A percentile compares a stretch with the other conserved stretches of the same genome.
Conservation (phyloP, 2,888 invertebrate genomes). For the Pheosia gnoma region DNA sequence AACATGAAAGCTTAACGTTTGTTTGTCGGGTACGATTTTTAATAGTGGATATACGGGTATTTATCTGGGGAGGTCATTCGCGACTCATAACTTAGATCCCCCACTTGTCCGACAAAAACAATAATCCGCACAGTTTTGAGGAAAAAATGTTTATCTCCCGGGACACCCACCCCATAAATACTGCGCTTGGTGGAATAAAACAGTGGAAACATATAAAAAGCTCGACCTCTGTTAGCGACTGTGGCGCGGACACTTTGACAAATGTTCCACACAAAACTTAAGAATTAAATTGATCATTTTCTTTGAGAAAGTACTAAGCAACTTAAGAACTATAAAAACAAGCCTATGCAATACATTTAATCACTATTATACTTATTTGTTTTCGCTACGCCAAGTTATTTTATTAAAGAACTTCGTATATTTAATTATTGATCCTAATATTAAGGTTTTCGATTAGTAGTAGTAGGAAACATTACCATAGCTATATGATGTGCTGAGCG, state of each 20-base stretch:
- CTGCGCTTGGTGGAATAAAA: conserved; percentile 69
- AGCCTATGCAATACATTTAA: no score
- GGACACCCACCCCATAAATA: conserved; percentile 81
- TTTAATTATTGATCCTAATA: no score
- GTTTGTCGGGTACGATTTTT: conserved; percentile 13
- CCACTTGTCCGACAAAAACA: conserved; percentile 74
- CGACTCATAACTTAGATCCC: conserved; percentile 70
- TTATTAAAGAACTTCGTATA: no score
- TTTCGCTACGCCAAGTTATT: no score
- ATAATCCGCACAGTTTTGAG: conserved; percentile 77
- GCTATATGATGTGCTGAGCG: not conserved
- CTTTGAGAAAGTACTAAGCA: no score
- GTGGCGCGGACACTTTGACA: conserved; percentile 63
- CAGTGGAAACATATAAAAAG: conserved; percentile 76
- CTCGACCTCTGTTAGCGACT: conserved; percentile 66
- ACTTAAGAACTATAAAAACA: no score
- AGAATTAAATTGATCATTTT: not conserved
- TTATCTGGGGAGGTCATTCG: conserved; percentile 69
- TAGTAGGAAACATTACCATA: no score
- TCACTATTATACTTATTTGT: no score
- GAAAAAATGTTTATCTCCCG: conserved; percentile 77
- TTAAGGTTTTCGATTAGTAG: no score
- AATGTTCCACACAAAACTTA: conserved; percentile 26
- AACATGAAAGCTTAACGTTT: conserved; percentile 11
- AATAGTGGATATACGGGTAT: conserved; percentile 34